Percentiles rank a stretch among this genome's conserved stretches.
Evolutionary conservation across 2,113 vertebrate species (phyloP).

Genomic region (Natator depressus): DNA sequence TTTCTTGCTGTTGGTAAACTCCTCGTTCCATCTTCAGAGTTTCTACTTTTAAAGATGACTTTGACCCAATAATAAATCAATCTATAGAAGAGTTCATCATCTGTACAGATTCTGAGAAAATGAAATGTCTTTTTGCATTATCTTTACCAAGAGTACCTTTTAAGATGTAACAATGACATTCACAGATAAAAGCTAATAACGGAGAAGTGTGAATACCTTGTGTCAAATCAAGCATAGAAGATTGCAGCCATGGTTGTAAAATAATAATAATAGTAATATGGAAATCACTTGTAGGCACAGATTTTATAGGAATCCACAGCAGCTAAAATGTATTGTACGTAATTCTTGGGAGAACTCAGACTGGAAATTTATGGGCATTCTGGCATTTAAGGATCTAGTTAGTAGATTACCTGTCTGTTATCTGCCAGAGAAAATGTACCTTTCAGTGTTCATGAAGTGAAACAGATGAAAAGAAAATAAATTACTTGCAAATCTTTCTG

Average conservation of each 20-base stretch:
- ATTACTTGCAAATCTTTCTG: not conserved
- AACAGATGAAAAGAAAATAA: not conserved
- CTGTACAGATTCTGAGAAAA: not conserved
- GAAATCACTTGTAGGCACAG: not conserved
- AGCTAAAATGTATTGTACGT: not conserved
- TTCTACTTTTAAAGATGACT: conserved; percentile 3
- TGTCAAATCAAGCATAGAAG: not conserved
- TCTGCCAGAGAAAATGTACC: not conserved
- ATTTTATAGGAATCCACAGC: not conserved
- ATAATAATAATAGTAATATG: not conserved
- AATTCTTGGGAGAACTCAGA: not conserved
- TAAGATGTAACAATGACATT: not conserved
- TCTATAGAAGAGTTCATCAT: not conserved
- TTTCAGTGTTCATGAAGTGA: not conserved
- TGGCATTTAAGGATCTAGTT: not conserved
- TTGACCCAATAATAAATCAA: not conserved
- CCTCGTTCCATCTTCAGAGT: not conserved
- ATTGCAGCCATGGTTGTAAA: not conserved
- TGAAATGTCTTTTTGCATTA: not conserved
- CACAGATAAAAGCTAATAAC: not conserved
- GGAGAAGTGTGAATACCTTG: not conserved
- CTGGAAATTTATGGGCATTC: not conserved
- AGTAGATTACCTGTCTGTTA: too few species aligned
- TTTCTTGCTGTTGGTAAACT: not conserved
- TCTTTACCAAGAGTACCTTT: conserved; percentile 2